A percentile compares a stretch with the other conserved stretches of the same genome.
Conservation (phyloP, 2,113 vertebrate species). For the Egretta garzetta region DNA sequence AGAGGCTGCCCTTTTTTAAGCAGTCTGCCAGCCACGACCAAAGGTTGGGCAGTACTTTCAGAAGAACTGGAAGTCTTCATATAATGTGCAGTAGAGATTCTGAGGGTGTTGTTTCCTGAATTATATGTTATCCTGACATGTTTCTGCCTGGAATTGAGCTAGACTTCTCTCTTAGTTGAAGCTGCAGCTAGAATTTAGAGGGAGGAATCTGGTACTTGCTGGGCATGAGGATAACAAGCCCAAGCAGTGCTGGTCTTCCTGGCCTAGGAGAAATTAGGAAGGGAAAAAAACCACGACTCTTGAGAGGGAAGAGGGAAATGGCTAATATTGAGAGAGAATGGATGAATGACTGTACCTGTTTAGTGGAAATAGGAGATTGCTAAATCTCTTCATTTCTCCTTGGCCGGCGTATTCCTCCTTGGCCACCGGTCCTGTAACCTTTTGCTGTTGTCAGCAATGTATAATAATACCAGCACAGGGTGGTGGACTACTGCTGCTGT, state of each 20-base stretch:
- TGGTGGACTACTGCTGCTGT: background rate
- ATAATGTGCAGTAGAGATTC: background rate
- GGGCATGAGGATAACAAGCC: background rate
- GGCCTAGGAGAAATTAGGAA: background rate
- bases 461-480: background rate
- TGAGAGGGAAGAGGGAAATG: background rate
- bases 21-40: background rate
- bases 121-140: background rate
- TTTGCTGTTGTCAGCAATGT: background rate
- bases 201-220: background rate
- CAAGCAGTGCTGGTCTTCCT: background rate
- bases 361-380: background rate
- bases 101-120: background rate
- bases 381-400: background rate
- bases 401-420: background rate
- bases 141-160: background rate
- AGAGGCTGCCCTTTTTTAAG: background rate
- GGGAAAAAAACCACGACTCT: rapidly evolving
- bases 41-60: background rate
- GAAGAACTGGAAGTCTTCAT: background rate
- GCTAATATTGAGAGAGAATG: background rate
- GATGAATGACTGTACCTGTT: background rate
- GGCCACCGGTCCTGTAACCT: background rate
- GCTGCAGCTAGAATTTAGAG: background rate
- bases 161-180: background rate